Percentiles rank a stretch among this genome's conserved stretches.
Evolutionary conservation across 2,888 invertebrate genomes (phyloP).

Genomic region (Acanthosepion pharaonis): DNA sequence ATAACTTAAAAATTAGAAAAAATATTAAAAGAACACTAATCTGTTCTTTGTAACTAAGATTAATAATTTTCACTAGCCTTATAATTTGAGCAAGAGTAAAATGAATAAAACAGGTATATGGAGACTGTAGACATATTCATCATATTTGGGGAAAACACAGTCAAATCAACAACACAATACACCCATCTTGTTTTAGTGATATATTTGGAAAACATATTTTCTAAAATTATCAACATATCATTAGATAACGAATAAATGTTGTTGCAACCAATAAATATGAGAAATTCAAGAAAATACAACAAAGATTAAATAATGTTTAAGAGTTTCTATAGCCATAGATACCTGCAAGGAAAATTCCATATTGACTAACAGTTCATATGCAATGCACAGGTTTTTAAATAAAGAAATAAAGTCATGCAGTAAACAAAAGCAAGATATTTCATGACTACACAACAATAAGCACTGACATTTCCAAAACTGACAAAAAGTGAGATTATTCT

Average conservation of each 20-base stretch:
- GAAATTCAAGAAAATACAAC: background rate
- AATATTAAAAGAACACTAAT: no score
- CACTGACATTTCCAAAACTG: background rate
- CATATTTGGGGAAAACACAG: background rate
- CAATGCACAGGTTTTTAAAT: constrained; percentile 23
- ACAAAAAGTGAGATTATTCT: background rate
- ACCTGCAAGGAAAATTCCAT: background rate
- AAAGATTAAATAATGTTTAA: background rate
- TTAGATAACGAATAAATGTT: background rate
- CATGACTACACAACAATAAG: background rate
- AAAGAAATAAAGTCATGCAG: constrained; percentile 1
- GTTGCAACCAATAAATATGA: background rate
- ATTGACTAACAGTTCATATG: background rate
- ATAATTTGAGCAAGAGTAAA: no score
- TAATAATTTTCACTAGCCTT: no score
- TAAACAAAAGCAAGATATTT: background rate
- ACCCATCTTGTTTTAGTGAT: background rate
- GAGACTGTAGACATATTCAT: background rate
- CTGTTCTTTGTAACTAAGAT: no score
- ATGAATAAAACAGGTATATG: no score
- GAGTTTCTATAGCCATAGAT: background rate
- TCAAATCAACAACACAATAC: background rate
- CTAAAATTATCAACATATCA: background rate
- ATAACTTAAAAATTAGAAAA: no score
- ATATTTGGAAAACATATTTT: background rate